phyloP scores from a whole-genome alignment of 1,140 invertebrate genomes.

The Drosophila busckii region DNA sequence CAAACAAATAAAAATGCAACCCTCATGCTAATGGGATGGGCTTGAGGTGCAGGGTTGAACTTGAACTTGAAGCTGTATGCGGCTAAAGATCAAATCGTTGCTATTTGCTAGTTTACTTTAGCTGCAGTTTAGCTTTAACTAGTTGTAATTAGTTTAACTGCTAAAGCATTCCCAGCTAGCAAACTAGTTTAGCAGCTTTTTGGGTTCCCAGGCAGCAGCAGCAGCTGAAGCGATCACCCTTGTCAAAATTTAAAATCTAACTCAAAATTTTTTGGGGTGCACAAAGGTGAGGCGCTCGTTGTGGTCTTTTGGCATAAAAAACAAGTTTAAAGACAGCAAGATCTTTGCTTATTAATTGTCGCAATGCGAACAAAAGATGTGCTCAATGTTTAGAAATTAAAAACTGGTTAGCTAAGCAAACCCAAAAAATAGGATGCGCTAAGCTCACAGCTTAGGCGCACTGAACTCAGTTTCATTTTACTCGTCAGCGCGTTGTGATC shows the following conservation, averaged over 20 bases:
- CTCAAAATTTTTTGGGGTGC: conserved; percentile 61
- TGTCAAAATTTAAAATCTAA: conserved; percentile 51
- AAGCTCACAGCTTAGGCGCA: conserved; percentile 25
- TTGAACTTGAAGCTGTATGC: too few relatives aligned
- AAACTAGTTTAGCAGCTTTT: conserved; percentile 59
- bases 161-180: not conserved
- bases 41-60: not conserved
- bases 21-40: conserved; percentile 31
- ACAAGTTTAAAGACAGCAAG: conserved; percentile 67
- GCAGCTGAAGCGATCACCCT: conserved; percentile 45
- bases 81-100: too few relatives aligned
- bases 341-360: conserved; percentile 70
- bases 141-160: conserved; percentile 1
- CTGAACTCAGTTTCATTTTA: conserved; percentile 64
- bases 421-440: conserved; percentile 4
- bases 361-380: conserved; percentile 57
- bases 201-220: conserved; percentile 54
- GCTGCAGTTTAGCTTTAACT: not conserved
- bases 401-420: conserved; percentile 39
- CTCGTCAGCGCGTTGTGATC: conserved; percentile 57
- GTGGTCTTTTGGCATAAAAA: conserved; percentile 47
- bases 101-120: not conserved
- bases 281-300: conserved; percentile 62
- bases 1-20: conserved; percentile 29
- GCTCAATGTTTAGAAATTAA: conserved; percentile 23